A percentile compares a stretch with the other conserved stretches of the same genome.
Conservation (phyloP, 2,113 vertebrate species). For the Cichladusa arquata region DNA sequence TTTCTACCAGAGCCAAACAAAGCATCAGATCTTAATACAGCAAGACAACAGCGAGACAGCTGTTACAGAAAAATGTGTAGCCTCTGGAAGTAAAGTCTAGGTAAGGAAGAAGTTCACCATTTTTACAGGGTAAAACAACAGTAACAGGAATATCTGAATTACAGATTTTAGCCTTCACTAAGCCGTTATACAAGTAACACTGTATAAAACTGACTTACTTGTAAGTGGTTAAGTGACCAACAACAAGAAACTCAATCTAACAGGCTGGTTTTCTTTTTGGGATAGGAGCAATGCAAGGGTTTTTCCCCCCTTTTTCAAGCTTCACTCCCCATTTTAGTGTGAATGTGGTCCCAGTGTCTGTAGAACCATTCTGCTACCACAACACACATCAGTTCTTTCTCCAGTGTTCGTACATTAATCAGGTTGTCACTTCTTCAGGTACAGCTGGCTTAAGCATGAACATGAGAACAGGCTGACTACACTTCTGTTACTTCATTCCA, state of each 20-base stretch:
- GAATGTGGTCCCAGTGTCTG: background rate
- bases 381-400: background rate
- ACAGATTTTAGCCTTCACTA: background rate
- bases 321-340: background rate
- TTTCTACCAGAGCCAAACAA: background rate
- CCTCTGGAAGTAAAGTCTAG: background rate
- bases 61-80: background rate
- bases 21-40: background rate
- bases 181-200: background rate
- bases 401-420: background rate
- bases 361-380: background rate
- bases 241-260: background rate
- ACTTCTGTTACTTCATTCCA: background rate
- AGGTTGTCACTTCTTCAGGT: background rate
- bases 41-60: background rate
- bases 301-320: background rate
- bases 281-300: background rate
- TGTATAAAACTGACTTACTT: background rate
- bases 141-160: background rate
- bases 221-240: background rate
- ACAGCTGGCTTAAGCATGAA: background rate
- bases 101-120: background rate
- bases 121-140: background rate
- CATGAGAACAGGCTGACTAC: fast-evolving
- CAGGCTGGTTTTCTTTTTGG: background rate